Evolutionary conservation across 2,113 vertebrate species (phyloP).

Genomic region (Microcebus jonahi): DNA sequence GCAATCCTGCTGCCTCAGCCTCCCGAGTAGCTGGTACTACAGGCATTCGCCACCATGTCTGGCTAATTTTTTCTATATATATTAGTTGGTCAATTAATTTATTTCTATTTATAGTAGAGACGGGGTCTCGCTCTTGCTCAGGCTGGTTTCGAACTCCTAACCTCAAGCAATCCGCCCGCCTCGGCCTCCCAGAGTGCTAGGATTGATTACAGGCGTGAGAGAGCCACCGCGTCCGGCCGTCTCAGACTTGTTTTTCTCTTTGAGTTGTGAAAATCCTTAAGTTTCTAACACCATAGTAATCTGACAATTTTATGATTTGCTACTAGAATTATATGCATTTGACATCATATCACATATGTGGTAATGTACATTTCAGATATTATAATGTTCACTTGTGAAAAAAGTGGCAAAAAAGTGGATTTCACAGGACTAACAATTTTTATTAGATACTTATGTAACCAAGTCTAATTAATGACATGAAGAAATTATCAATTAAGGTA

Average conservation of each 20-base stretch:
- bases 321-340: background rate
- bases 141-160: too few relatives aligned
- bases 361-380: background rate
- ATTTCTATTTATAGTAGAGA: too few relatives aligned
- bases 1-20: too few relatives aligned
- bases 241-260: background rate
- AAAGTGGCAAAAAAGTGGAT: background rate
- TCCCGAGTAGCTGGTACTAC: too few relatives aligned
- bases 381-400: background rate
- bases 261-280: background rate
- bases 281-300: background rate
- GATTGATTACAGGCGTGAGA: too few relatives aligned
- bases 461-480: background rate
- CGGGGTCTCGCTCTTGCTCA: too few relatives aligned
- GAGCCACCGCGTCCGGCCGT: too few relatives aligned
- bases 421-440: background rate
- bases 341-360: background rate
- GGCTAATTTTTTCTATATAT: too few relatives aligned
- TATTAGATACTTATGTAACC: background rate
- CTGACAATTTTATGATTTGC: background rate
- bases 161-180: too few relatives aligned
- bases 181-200: too few relatives aligned
- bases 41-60: too few relatives aligned
- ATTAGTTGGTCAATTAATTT: too few relatives aligned
- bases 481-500: background rate